These are phyloP conservation scores for Miniopterus natalensis DNA, from an alignment of 2,113 vertebrate genomes.

Conservation along the genomic window DNA sequence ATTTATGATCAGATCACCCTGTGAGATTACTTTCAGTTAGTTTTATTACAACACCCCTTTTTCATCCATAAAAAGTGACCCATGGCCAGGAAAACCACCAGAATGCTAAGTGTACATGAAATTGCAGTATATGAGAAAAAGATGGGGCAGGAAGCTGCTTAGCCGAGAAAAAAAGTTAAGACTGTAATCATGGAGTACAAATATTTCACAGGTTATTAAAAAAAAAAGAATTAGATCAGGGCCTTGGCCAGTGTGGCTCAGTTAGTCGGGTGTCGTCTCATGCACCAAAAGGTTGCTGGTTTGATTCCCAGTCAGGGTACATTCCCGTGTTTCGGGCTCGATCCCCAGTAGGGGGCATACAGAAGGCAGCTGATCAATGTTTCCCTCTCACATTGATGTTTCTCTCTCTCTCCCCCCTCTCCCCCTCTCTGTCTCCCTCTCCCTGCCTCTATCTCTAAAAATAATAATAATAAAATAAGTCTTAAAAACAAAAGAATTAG, in stretches of 20 bases:
- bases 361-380: no score
- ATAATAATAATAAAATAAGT: no score
- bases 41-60: neutral
- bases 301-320: no score
- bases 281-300: no score
- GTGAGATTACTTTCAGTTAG: neutral
- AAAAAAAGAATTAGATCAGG: neutral
- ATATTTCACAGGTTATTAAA: conserved; percentile 13
- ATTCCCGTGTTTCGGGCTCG: no score
- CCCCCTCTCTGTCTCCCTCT: no score
- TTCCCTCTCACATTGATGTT: no score
- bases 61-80: neutral
- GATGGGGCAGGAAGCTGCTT: neutral
- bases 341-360: no score
- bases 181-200: neutral
- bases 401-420: no score
- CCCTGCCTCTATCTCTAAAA: no score
- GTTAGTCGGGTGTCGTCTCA: no score
- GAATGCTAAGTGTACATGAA: neutral
- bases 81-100: neutral
- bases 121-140: neutral
- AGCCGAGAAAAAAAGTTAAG: neutral
- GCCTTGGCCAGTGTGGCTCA: no score
- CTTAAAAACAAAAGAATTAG: neutral
- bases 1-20: neutral